Evolutionary conservation across 1,140 invertebrate species (phyloP), one percentile per base, ranked within the genome.

Genomic region (Steinernema khuongi): DNA sequence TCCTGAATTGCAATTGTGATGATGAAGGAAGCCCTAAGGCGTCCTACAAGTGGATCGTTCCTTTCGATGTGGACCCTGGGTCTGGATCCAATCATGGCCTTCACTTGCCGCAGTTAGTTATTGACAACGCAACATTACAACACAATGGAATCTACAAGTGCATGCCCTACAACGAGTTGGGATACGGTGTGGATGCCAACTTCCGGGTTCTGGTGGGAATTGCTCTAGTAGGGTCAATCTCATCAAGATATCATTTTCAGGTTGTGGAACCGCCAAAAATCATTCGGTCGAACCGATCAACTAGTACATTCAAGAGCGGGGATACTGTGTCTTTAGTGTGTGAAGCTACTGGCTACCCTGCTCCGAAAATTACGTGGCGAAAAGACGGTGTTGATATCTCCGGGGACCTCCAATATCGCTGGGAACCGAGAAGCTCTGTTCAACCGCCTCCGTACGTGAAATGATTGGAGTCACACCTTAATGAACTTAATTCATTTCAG

Each of bases 61-160:
- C 79, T 22, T 68, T 29, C 14, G 50, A 36, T 22, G 26, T 41
- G 22, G 60, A 70, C n/a, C 29, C 28, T 29, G 31, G 33, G 1
- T 67, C 28, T 2, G 43, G 68, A 17, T 31, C 31, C 31, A 43
- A 70, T n/a, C 41, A 31, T 7, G 70, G 73, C 18, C 69, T 66
- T 36, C 74, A 71, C 28, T n/a, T 28, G n/a, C 43, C 67, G 19
- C 18, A 43, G 26, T 19, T 80, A 22, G 73, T 26, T 7, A 31
- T 79, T 22, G 26, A 44, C 4, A 73, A 77, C 17, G 79, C 76
- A 1, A 71, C 68, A n/a, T 31, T 80, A 0, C 43, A 31, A 7
- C 72, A 80, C 41, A 81, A 80, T 68, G 79, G 79, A 19, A 28
- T 78, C 22, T 80, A 79, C 43, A 70, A 66, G 41, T 80, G 79